Percentiles rank a stretch among this genome's conserved stretches.
These are phyloP conservation scores for Mus caroli DNA, from an alignment of 2,797 vertebrate species.

Conservation along the genomic window DNA sequence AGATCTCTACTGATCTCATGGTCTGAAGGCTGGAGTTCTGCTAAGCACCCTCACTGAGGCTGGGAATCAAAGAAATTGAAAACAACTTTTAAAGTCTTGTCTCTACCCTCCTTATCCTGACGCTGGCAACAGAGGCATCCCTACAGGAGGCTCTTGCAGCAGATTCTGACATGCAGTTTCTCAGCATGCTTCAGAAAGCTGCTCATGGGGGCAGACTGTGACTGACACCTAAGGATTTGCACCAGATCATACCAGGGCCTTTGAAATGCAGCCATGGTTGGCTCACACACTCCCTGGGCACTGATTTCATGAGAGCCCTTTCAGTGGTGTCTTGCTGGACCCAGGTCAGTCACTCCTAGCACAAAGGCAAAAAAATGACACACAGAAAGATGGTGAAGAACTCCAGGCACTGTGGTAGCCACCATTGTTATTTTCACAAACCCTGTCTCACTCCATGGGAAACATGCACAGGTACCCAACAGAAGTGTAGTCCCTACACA, in stretches of 20 bases:
- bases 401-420: background rate
- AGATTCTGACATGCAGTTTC: background rate
- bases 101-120: too few relatives aligned
- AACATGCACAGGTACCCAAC: too few relatives aligned
- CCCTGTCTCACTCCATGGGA: too few relatives aligned
- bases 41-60: background rate
- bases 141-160: background rate
- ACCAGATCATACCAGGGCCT: background rate
- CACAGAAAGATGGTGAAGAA: background rate
- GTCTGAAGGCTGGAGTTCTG: background rate
- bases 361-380: background rate
- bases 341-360: accelerated
- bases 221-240: background rate
- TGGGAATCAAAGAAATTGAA: background rate
- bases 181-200: background rate
- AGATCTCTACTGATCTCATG: too few relatives aligned
- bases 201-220: background rate
- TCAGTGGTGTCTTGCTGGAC: background rate
- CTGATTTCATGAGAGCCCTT: accelerated
- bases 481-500: background rate
- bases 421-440: background rate
- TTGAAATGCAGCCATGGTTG: background rate
- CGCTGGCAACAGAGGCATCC: background rate
- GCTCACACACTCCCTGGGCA: background rate
- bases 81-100: background rate